Evolutionary conservation across 1,140 invertebrate genomes (phyloP), one percentile per base, ranked within the genome.

Genomic region (Papilio polyxenes): DNA sequence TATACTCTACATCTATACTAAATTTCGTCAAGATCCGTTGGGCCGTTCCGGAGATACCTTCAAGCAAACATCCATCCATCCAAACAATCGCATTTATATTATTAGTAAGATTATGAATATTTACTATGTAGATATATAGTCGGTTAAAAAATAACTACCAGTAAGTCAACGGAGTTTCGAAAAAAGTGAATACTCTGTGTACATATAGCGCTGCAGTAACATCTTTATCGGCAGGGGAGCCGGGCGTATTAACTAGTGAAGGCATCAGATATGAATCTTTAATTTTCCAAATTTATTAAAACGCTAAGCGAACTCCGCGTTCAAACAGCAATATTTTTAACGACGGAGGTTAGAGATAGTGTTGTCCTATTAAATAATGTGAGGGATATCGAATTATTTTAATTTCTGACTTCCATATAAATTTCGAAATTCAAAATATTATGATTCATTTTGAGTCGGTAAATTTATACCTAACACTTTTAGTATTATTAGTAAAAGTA

Each of bases 251-350:
- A 89, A 85, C 92, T 93, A 94, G 91, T 93, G 89, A 89, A 91
- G 90, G 89, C 87, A 91, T 91, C 89, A 91, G 93, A 94, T 94
- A 94, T 94, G 93, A 94, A 94, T 94, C 93, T 93, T 94, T 93
- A 94, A 94, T 94, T 94, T 93, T 92, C 91, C 92, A 94, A 94
- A 93, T 94, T 94, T 93, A 93, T 94, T 93, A 94, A 93, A 93
- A 91, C 93, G 92, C 92, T 94, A 94, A 94, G 92, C 93, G 92
- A 92, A 93, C 88, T 92, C 89, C 85, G 85, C 92, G 92, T 93
- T 93, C 93, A 94, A 94, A 94, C 92, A 94, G 93, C 92, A 90
- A 94, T 94, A 94, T 94, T 94, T 94, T 94, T 93, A 93, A 91
- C 92, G 91, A 91, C 91, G 89, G 88, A 91, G 91, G 89, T 92